These are phyloP conservation scores for Podabrus alpinus DNA, from an alignment of 2,888 invertebrate genomes.

Conservation along the genomic window DNA sequence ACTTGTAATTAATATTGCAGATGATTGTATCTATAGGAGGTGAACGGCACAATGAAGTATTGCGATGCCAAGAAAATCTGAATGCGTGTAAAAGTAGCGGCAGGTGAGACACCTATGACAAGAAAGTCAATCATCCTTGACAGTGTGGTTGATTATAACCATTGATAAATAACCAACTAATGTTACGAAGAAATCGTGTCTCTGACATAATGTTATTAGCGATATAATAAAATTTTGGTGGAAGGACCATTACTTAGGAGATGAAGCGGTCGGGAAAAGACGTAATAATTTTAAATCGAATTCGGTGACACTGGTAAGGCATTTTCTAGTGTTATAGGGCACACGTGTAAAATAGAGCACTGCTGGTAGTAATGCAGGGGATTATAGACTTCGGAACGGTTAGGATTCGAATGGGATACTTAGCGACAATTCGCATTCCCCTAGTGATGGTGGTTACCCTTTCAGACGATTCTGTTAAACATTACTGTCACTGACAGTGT, in stretches of 20 bases:
- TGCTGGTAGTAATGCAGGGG: slow-evolving; percentile 49
- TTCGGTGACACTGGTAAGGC: slow-evolving; percentile 27
- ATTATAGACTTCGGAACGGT: slow-evolving; percentile 49
- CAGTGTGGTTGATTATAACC: slow-evolving; percentile 36
- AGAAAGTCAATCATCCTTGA: slow-evolving; percentile 36
- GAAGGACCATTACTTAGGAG: slow-evolving; percentile 13
- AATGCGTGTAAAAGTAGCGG: slow-evolving; percentile 23
- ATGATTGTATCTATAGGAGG: background rate
- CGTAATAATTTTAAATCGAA: slow-evolving; percentile 38
- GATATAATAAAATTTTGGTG: slow-evolving; percentile 20
- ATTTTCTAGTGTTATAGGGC: slow-evolving; percentile 32
- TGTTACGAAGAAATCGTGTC: slow-evolving; percentile 30
- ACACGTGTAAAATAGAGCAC: slow-evolving; percentile 40
- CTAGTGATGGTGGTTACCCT: slow-evolving; percentile 53
- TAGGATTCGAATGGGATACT: slow-evolving; percentile 53
- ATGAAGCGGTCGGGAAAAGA: slow-evolving; percentile 24
- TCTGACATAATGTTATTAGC: slow-evolving; percentile 34
- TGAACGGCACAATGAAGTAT: background rate
- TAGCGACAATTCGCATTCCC: slow-evolving; percentile 57
- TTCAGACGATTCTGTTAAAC: slow-evolving; percentile 49
- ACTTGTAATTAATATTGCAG: slow-evolving; percentile 3
- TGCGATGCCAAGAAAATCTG: slow-evolving; percentile 4
- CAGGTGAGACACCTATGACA: slow-evolving; percentile 36
- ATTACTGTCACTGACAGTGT: slow-evolving; percentile 55
- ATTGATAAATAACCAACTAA: slow-evolving; percentile 37